phyloP scores from a whole-genome alignment of 2,797 vertebrate species.

The Oreonectes daqikongensis region DNA sequence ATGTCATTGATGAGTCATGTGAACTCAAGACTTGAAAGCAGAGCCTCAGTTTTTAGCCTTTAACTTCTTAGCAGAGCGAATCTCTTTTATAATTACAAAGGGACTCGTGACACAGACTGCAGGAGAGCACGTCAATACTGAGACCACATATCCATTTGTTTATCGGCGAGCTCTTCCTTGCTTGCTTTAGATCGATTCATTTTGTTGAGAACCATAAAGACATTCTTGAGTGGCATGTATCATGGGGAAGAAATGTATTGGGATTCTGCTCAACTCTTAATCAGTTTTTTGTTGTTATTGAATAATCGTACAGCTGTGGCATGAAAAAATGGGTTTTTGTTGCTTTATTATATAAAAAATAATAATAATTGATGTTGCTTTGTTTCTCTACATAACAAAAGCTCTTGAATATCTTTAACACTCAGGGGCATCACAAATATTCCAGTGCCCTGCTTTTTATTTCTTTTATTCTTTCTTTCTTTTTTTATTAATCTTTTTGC shows the following conservation, averaged over 20 bases:
- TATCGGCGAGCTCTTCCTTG: conserved; percentile 29
- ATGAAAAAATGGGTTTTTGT: not conserved
- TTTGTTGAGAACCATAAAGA: conserved; percentile 26
- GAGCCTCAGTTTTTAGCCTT: conserved; percentile 16
- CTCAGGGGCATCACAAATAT: not conserved
- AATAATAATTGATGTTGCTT: not conserved
- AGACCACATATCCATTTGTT: conserved; percentile 41
- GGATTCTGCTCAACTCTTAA: conserved; percentile 9
- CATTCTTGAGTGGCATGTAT: not conserved
- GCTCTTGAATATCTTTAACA: not conserved
- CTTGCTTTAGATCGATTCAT: conserved; percentile 38
- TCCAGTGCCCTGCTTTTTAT: not conserved
- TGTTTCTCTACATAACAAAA: not conserved
- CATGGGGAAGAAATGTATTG: not conserved
- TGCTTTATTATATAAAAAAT: not conserved
- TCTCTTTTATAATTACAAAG: conserved; percentile 28
- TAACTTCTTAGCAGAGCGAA: not conserved
- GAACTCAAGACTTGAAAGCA: conserved; percentile 17
- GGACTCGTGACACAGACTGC: not conserved
- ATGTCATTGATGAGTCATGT: conserved; percentile 38
- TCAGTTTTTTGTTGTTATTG: not conserved
- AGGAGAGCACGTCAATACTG: conserved; percentile 31
- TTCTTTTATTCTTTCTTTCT: not conserved
- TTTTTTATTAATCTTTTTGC: too few species aligned
- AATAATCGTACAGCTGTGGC: not conserved